phyloP scores from a whole-genome alignment of 2,113 vertebrate species.

The Trachemys scripta region DNA sequence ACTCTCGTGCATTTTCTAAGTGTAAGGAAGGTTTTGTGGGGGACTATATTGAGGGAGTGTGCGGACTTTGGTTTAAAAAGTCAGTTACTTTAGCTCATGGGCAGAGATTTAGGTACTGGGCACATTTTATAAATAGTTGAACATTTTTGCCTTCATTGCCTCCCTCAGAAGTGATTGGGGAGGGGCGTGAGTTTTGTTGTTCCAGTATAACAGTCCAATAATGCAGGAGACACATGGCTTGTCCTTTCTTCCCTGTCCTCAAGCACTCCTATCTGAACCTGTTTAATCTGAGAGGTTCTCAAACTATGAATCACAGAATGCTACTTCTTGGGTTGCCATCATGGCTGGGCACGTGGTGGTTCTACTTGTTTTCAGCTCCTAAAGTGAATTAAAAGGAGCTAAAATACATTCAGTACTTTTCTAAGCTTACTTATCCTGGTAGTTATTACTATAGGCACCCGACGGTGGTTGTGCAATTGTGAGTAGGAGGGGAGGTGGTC shows the following conservation, averaged over 20 bases:
- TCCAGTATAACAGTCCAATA: not conserved
- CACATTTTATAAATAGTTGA: not conserved
- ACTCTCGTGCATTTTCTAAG: not conserved
- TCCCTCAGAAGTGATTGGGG: not conserved
- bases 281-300: not conserved
- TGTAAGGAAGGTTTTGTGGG: not conserved
- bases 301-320: not conserved
- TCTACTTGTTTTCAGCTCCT: not conserved
- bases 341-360: not conserved
- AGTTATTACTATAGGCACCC: not conserved
- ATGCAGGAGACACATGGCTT: not conserved
- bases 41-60: not conserved
- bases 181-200: not conserved
- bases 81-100: not conserved
- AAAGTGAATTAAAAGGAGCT: not conserved
- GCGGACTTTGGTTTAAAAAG: not conserved
- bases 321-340: not conserved
- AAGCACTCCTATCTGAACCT: not conserved
- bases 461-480: accelerated
- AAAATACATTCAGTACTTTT: not conserved
- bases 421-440: not conserved
- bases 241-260: not conserved
- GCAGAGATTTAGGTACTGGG: not conserved
- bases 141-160: not conserved
- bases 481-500: not conserved